phyloP scores from a whole-genome alignment of 2,797 vertebrate species.

The Cephalopachus bancanus region DNA sequence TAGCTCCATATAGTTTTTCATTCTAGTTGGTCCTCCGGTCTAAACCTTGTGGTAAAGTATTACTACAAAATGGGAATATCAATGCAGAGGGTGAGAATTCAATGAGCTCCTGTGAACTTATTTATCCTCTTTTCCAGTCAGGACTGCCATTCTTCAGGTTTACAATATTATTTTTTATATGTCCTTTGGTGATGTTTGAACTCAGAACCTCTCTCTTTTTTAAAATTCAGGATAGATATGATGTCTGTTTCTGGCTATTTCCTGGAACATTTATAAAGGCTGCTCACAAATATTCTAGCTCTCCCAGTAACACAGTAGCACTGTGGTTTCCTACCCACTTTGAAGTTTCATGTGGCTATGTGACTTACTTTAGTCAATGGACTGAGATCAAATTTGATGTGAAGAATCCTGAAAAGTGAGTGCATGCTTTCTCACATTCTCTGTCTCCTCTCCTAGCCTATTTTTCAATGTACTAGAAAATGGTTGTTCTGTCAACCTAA shows the following conservation, averaged over 20 bases:
- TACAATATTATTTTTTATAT: background rate
- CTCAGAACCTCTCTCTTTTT: background rate
- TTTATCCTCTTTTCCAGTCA: background rate
- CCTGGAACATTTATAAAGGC: background rate
- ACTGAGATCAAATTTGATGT: background rate
- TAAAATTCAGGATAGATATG: background rate
- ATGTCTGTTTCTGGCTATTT: background rate
- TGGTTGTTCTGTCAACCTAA: background rate
- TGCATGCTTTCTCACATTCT: background rate
- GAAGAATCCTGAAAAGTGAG: background rate
- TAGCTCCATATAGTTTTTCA: background rate
- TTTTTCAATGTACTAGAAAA: background rate
- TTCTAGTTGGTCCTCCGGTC: background rate
- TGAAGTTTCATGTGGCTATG: background rate
- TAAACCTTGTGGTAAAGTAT: background rate
- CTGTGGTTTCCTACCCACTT: background rate
- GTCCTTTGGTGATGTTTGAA: background rate
- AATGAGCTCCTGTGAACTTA: background rate
- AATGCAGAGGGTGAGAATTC: background rate
- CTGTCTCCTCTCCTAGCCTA: background rate
- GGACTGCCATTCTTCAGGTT: background rate
- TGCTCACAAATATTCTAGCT: background rate
- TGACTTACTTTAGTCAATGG: background rate
- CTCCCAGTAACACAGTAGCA: background rate
- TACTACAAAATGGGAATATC: background rate